Percentiles rank a stretch among this genome's conserved stretches.
phyloP scores from a whole-genome alignment of 2,797 vertebrate species.

The Eulemur mongoz region DNA sequence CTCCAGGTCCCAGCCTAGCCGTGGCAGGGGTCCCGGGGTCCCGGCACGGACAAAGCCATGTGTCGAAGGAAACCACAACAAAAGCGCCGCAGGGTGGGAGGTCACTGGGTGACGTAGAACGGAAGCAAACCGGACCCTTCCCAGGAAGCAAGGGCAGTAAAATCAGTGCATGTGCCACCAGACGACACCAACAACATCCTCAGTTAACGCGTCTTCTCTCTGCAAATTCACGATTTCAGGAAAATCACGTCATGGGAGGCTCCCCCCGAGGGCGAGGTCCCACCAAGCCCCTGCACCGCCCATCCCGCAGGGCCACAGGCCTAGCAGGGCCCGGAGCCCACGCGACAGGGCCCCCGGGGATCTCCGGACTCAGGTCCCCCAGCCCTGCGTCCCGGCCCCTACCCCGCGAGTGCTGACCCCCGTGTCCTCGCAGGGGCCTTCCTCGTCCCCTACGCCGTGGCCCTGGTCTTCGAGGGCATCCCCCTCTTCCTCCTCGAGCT shows the following conservation, averaged over 20 bases:
- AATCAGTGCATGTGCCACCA: too few relatives aligned
- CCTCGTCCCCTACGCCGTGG: slow-evolving; percentile 93
- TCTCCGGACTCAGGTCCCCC: too few relatives aligned
- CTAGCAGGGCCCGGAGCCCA: not conserved
- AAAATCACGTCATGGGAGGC: not conserved
- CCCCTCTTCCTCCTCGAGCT: slow-evolving; percentile 93
- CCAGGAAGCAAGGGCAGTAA: rapidly evolving
- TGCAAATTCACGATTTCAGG: not conserved
- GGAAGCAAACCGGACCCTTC: not conserved
- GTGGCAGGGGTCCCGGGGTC: not conserved
- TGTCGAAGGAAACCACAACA: not conserved
- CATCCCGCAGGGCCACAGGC: not conserved
- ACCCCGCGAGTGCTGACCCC: rapidly evolving
- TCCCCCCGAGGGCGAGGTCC: rapidly evolving
- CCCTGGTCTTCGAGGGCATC: slow-evolving; percentile 92
- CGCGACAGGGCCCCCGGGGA: too few relatives aligned
- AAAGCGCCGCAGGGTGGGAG: rapidly evolving
- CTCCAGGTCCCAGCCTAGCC: not conserved
- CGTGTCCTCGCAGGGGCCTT: slow-evolving; percentile 89
- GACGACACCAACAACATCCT: not conserved
- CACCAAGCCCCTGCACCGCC: not conserved
- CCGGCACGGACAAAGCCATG: rapidly evolving
- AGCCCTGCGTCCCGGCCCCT: not conserved
- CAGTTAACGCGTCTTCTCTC: not conserved
- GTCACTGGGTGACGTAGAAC: too few relatives aligned